Conservation (phyloP, 2,888 invertebrate genomes). For the Hetaerina titia region DNA sequence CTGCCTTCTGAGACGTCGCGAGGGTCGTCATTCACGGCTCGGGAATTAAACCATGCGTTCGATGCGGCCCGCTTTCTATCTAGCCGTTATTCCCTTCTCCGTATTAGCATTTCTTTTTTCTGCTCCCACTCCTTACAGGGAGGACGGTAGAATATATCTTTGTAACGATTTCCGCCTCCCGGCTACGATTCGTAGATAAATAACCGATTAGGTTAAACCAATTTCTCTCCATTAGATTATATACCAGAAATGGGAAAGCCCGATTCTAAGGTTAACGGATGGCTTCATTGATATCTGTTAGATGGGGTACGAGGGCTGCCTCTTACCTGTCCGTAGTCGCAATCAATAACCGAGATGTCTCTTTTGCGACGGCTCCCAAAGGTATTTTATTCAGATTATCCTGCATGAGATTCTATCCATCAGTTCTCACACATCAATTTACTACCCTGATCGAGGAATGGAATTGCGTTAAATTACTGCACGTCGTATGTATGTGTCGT, state of each 20-base stretch:
- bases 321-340: no score
- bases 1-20: not conserved
- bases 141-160: not conserved
- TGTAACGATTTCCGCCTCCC: not conserved
- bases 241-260: not conserved
- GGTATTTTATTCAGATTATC: no score
- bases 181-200: not conserved
- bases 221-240: not conserved
- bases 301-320: no score
- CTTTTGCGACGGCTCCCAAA: no score
- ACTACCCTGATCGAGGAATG: no score
- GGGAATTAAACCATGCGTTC: conserved; percentile 12
- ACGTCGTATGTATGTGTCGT: no score
- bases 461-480: no score
- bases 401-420: no score
- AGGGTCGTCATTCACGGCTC: not conserved
- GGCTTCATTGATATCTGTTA: no score
- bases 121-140: not conserved
- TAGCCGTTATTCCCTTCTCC: not conserved
- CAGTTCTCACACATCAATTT: no score
- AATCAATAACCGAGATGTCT: no score
- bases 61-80: not conserved
- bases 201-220: not conserved
- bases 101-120: not conserved
- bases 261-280: no score